These are phyloP conservation scores for Serranus cabrilla DNA, from an alignment of 2,797 vertebrate species.

Conservation along the genomic window DNA sequence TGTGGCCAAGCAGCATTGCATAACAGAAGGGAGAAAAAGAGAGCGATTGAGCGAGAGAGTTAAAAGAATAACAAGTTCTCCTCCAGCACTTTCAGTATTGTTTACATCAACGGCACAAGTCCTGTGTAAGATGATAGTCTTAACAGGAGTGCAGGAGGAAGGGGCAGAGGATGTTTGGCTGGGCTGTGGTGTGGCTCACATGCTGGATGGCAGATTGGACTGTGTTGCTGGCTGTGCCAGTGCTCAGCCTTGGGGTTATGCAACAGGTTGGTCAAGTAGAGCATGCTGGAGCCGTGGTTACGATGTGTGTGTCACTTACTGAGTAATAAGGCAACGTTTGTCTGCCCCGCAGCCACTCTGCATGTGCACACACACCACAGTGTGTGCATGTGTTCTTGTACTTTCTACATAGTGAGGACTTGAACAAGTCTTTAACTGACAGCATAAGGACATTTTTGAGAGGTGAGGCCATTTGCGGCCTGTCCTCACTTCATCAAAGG, in stretches of 20 bases:
- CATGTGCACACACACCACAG: constrained; percentile 2
- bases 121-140: constrained; percentile 70
- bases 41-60: constrained; percentile 47
- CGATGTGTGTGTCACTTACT: constrained; percentile 44
- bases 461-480: too few species aligned
- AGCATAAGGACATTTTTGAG: too few species aligned
- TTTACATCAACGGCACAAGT: constrained; percentile 72
- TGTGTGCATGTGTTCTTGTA: background rate
- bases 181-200: constrained; percentile 22
- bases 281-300: constrained; percentile 33
- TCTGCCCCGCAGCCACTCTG: constrained; percentile 26
- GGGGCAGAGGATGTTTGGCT: constrained; percentile 13
- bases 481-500: too few species aligned
- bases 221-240: constrained; percentile 13
- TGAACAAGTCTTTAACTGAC: too few species aligned
- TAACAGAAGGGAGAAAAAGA: constrained; percentile 63
- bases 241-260: constrained; percentile 39
- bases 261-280: constrained; percentile 39
- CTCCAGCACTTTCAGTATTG: constrained; percentile 62
- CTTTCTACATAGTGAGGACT: too few species aligned
- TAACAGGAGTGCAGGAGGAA: constrained; percentile 47
- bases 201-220: constrained; percentile 26
- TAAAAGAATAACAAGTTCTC: constrained; percentile 77
- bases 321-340: constrained; percentile 43
- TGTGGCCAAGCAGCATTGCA: constrained; percentile 75